Percentiles rank a stretch among this genome's conserved stretches.
Conservation (phyloP, 2,888 invertebrate species). For the Diaphora mendica region DNA sequence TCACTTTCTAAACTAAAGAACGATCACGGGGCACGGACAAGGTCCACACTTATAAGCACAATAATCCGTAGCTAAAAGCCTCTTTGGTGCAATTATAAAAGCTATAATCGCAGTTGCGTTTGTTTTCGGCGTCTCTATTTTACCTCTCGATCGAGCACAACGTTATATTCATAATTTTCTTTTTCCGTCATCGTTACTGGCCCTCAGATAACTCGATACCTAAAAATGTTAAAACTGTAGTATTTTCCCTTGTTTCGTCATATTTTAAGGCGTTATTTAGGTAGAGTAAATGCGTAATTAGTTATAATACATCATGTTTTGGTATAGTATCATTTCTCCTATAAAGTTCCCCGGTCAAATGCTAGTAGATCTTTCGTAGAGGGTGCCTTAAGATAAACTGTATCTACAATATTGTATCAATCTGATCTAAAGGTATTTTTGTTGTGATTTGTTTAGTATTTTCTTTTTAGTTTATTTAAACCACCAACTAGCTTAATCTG, state of each 20-base stretch:
- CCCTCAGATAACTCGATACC: slow-evolving; percentile 32
- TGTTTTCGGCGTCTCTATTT: slow-evolving; percentile 1
- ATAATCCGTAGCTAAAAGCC: slow-evolving; percentile 6
- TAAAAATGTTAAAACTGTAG: slow-evolving; percentile 35
- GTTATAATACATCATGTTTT: neutral
- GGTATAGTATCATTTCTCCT: neutral
- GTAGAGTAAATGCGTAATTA: neutral
- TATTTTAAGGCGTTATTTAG: neutral
- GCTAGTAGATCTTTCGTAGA: neutral
- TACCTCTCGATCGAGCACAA: slow-evolving; percentile 39
- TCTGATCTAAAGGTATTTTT: neutral
- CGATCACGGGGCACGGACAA: slow-evolving; percentile 7
- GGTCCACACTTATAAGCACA: slow-evolving; percentile 5
- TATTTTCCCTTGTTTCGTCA: neutral
- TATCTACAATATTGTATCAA: neutral
- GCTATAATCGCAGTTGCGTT: slow-evolving; percentile 5
- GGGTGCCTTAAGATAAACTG: neutral
- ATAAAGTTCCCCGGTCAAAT: neutral
- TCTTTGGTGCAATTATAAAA: slow-evolving; percentile 17
- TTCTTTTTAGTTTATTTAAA: too few relatives aligned
- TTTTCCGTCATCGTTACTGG: slow-evolving; percentile 36
- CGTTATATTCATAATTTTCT: slow-evolving; percentile 39
- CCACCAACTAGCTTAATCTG: too few relatives aligned
- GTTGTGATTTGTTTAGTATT: too few relatives aligned
- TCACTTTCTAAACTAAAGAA: neutral